Evolutionary conservation across 2,888 invertebrate species (phyloP), one percentile per base, ranked within the genome.

Genomic region (Galeopsomyia nigrocyanea): DNA sequence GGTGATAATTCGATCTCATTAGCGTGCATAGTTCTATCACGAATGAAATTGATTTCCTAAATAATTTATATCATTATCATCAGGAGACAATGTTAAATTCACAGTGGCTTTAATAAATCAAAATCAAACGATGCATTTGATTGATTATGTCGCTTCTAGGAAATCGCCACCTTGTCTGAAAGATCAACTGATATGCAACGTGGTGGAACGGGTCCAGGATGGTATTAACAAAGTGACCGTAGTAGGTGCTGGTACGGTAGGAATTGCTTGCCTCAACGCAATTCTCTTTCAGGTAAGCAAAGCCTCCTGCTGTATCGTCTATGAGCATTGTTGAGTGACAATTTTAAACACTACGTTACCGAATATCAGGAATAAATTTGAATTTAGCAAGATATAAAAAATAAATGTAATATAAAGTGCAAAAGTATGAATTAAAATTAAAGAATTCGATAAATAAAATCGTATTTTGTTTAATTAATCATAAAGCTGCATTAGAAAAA

Each of bases 211-310:
- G 7, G 80, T 82, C 31, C 79, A 79, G 73, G 83, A 83, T 73
- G 84, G 85, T 26, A 80, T 81, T 72, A 86, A 85, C 78, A 91
- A 91, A 84, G 87, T 92, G 68, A 89, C 90, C 47, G 85, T 92
- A 65, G 90, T 92, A n/a, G 92, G 92, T 6, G 88, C 90, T 17
- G 92, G 92, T 49, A 88, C 88, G 81, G 91, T 92, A 72, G 92
- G 92, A 60, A 89, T 91, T 87, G 89, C 91, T 0, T 88, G 89
- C 79, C 90, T 89, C 57, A 91, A 89, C 81, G 87, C 89, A 51
- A 87, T 91, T 68, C 87, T 92, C 56, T 89, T 90, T 26, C 90
- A 91, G 88, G 90, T 90, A 82, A 39, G 49, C 71, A n/a, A 13
- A 39, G 13, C 19, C 46, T 31, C 6, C 46, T 17, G 19, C 46